phyloP scores from a whole-genome alignment of 2,797 vertebrate species.

The Xenentodon cancila region DNA sequence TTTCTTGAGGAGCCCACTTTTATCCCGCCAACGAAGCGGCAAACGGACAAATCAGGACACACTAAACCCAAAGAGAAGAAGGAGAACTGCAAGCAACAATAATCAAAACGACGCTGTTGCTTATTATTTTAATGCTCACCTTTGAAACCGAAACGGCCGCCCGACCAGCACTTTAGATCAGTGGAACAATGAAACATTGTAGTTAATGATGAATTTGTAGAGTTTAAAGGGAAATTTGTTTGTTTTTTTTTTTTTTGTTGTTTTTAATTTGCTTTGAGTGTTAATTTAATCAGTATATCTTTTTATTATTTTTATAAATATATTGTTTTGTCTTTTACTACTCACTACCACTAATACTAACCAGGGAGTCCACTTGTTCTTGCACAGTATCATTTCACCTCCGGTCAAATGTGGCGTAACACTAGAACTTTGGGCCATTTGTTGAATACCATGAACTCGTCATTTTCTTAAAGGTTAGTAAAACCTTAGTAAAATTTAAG shows the following conservation, averaged over 20 bases:
- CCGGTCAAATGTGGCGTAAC: not conserved
- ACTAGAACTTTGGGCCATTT: not conserved
- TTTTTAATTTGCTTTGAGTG: slow-evolving; percentile 20
- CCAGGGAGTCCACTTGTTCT: not conserved
- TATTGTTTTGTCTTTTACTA: not conserved
- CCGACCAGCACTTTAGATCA: slow-evolving; percentile 67
- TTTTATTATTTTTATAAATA: slow-evolving; percentile 9
- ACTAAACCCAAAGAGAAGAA: slow-evolving; percentile 85
- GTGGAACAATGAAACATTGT: slow-evolving; percentile 35
- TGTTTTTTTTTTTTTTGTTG: too few relatives aligned
- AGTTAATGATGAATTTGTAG: slow-evolving; percentile 1
- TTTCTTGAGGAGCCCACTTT: slow-evolving; percentile 80
- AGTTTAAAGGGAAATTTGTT: slow-evolving; percentile 41
- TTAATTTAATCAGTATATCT: slow-evolving; percentile 9
- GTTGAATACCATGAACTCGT: not conserved
- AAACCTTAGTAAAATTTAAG: too few relatives aligned
- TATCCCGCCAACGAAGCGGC: slow-evolving; percentile 84
- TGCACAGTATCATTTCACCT: slow-evolving; percentile 2
- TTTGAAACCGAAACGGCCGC: not conserved
- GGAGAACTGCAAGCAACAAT: slow-evolving; percentile 88
- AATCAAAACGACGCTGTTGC: slow-evolving; percentile 32
- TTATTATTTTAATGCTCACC: slow-evolving; percentile 17
- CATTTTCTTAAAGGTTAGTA: too few relatives aligned
- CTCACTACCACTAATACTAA: not conserved
- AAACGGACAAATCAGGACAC: slow-evolving; percentile 72